Base-by-base conservation (phyloP, 2,888 invertebrate species). In the Silvanus unidentatus region DNA sequence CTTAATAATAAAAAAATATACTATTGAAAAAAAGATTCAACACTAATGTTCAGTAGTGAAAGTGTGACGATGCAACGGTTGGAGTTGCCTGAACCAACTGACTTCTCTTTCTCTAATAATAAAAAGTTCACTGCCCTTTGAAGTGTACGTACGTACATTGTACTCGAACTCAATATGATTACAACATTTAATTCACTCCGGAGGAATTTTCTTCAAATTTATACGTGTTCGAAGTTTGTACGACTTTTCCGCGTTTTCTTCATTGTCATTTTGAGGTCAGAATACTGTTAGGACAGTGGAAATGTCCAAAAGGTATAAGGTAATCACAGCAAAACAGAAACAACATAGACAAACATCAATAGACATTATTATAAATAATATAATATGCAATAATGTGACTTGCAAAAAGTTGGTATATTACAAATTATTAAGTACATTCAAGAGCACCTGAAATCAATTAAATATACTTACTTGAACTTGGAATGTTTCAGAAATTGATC, bases 61-160 rank as follows among this genome's bases (percentile, higher is more conserved):
- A 55, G 55, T 55, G 51, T 53, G 53, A 53, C 55, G 51, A 39
- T 40, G 43, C 49, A 47, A 49, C 47, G 45, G 40, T 45, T 48
- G 48, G 49, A 37, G 12, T 22, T 22, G 22, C 22, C 40, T 44
- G 54, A 50, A 54, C 49, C 42, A 47, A 53, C 47, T 37, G 15
- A 37, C 37, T 44, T 50, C 44, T 37, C 37, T 32, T 22, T 22
- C 22, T 22, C 22, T 22, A 22, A 22, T 22, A 28, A 45, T 51
- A 48, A 52, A 54, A 56, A 54, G 56, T 56, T 56, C 56, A 56
- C 44, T 53, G 56, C 42, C 52, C 56, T 50, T 37, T 43, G 35
- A 32, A 16, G 38, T 36, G 34, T 30, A 32, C 29, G 36, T 42
- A 30, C 38, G 39, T 35, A 37, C 16, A 11, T 15, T 37, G 32